A percentile compares a stretch with the other conserved stretches of the same genome.
Evolutionary conservation across 2,888 invertebrate species (phyloP).

Genomic region (Hedya salicella): DNA sequence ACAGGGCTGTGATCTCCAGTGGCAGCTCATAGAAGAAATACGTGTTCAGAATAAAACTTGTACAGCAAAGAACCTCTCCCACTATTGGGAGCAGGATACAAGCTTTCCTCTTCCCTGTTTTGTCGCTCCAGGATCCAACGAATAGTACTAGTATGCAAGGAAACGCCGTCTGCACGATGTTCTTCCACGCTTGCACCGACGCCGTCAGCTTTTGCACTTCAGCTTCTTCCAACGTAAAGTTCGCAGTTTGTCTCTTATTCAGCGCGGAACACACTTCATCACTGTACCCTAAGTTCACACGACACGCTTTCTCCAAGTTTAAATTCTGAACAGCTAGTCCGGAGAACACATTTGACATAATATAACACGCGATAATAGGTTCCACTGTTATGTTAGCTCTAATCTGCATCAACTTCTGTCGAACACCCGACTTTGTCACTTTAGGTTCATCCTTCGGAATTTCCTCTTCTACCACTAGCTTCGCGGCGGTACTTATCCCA

Average conservation of each 20-base stretch:
- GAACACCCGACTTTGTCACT: slow-evolving; percentile 63
- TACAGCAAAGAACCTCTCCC: slow-evolving; percentile 82
- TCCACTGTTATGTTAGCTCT: slow-evolving; percentile 88
- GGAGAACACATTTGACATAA: slow-evolving; percentile 88
- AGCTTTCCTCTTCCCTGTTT: slow-evolving; percentile 84
- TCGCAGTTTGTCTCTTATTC: slow-evolving; percentile 89
- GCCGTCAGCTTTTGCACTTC: slow-evolving; percentile 86
- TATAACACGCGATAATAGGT: slow-evolving; percentile 88
- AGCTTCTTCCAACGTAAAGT: slow-evolving; percentile 87
- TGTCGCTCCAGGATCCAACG: slow-evolving; percentile 87
- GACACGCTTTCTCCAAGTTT: slow-evolving; percentile 93
- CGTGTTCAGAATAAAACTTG: slow-evolving; percentile 82
- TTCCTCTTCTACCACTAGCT: slow-evolving; percentile 63
- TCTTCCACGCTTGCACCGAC: slow-evolving; percentile 85
- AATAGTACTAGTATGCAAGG: slow-evolving; percentile 84
- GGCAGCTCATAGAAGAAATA: slow-evolving; percentile 86
- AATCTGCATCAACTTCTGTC: slow-evolving; percentile 79
- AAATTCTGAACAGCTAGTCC: slow-evolving; percentile 93
- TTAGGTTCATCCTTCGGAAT: slow-evolving; percentile 65
- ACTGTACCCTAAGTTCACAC: slow-evolving; percentile 91
- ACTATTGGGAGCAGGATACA: slow-evolving; percentile 85
- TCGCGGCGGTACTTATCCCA: slow-evolving; percentile 69
- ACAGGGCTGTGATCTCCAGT: slow-evolving; percentile 82
- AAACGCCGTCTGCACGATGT: slow-evolving; percentile 83
- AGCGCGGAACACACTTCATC: slow-evolving; percentile 90